Conservation (phyloP, 2,797 vertebrate genomes). For the Eulemur rubriventer region DNA sequence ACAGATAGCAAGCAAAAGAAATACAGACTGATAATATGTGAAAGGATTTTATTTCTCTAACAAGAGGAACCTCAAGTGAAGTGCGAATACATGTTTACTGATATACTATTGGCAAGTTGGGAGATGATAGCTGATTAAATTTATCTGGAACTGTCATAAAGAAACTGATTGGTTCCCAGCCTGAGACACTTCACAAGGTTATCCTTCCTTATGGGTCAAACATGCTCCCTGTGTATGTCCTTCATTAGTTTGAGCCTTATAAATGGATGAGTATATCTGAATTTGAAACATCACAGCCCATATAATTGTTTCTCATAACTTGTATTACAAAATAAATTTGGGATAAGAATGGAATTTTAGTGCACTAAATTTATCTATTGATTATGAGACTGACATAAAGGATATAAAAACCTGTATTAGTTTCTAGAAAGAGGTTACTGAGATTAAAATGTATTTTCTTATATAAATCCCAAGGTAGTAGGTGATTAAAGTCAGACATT, state of each 20-base stretch:
- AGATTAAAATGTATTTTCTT: slow-evolving; percentile 6
- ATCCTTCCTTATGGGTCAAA: background rate
- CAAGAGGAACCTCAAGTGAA: background rate
- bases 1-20: background rate
- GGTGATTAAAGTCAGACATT: background rate
- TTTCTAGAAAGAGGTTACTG: background rate
- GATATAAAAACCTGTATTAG: background rate
- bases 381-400: background rate
- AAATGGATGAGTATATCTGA: background rate
- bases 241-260: background rate
- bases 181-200: background rate
- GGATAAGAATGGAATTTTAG: background rate
- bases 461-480: background rate
- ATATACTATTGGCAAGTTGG: background rate
- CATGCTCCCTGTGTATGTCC: background rate
- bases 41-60: background rate
- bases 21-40: background rate
- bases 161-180: background rate
- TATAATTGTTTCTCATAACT: background rate
- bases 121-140: background rate
- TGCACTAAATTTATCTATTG: background rate
- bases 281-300: background rate
- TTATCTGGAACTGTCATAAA: background rate
- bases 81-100: background rate
- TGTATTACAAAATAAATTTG: background rate